phyloP scores from a whole-genome alignment of 2,888 invertebrate genomes.

The Thysanoteuthis rhombus region DNA sequence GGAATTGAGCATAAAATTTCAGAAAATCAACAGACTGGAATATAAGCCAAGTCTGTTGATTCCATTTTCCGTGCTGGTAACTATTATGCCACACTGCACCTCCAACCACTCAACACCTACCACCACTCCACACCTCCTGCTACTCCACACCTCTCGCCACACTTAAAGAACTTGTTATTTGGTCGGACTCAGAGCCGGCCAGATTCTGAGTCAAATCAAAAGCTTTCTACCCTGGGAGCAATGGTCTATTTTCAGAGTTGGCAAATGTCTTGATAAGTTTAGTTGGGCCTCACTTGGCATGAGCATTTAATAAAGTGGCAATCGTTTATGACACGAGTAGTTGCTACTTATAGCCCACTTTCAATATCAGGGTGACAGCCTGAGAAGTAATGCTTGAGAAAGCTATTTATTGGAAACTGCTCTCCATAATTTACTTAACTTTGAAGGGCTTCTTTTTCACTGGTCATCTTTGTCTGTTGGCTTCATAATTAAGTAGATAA shows the following conservation, averaged over 20 bases:
- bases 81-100: too few species aligned
- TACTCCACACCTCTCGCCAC: too few species aligned
- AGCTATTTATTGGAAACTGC: neutral
- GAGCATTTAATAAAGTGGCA: conserved; percentile 12
- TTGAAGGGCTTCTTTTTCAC: neutral
- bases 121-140: too few species aligned
- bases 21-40: too few species aligned
- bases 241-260: conserved; percentile 12
- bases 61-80: too few species aligned
- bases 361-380: conserved; percentile 12
- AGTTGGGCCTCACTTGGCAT: neutral
- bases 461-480: neutral
- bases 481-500: neutral
- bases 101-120: too few species aligned
- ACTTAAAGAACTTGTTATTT: neutral
- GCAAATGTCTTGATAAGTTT: neutral
- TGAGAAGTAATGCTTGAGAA: neutral
- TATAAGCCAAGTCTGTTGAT: too few species aligned
- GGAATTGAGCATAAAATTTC: too few species aligned
- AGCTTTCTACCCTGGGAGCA: neutral
- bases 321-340: neutral
- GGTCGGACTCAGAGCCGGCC: neutral
- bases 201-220: conserved; percentile 12
- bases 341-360: neutral
- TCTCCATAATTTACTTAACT: neutral